Evolutionary conservation across 2,888 invertebrate genomes (phyloP).

Genomic region (Cacoxenus indagator): DNA sequence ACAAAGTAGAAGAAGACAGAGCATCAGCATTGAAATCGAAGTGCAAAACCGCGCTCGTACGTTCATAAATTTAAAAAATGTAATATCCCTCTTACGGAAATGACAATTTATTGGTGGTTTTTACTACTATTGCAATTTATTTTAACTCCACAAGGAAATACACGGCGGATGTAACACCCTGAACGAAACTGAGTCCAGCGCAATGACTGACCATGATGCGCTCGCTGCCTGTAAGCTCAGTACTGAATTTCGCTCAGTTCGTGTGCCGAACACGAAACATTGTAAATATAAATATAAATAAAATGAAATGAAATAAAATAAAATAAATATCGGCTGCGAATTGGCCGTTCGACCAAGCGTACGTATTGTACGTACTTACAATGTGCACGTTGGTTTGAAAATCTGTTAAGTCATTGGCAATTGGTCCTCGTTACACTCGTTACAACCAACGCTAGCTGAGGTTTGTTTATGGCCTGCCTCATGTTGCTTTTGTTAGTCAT

Average conservation of each 20-base stretch:
- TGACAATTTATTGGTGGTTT: constrained; percentile 64
- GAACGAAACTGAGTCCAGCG: neutral
- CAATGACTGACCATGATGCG: neutral
- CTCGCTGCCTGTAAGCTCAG: neutral
- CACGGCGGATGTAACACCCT: constrained; percentile 60
- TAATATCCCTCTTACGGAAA: constrained; percentile 65
- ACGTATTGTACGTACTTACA: constrained; percentile 10
- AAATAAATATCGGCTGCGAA: constrained; percentile 64
- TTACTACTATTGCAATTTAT: constrained; percentile 62
- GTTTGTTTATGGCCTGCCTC: neutral
- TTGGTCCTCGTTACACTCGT: constrained; percentile 44
- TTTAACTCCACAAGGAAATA: constrained; percentile 63
- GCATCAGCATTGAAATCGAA: neutral
- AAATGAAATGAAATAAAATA: constrained; percentile 59
- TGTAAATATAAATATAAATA: constrained; percentile 37
- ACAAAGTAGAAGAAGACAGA: neutral
- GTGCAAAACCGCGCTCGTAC: constrained; percentile 25
- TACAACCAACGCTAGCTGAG: neutral
- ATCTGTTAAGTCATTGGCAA: constrained; percentile 64
- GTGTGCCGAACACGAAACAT: neutral
- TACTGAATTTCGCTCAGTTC: neutral
- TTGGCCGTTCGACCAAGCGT: constrained; percentile 44
- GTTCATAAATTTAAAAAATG: constrained; percentile 63
- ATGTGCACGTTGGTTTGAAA: constrained; percentile 47
- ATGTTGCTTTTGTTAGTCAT: neutral